Evolutionary conservation across 1,140 invertebrate genomes (phyloP).

Genomic region (Sinonovacula constricta): DNA sequence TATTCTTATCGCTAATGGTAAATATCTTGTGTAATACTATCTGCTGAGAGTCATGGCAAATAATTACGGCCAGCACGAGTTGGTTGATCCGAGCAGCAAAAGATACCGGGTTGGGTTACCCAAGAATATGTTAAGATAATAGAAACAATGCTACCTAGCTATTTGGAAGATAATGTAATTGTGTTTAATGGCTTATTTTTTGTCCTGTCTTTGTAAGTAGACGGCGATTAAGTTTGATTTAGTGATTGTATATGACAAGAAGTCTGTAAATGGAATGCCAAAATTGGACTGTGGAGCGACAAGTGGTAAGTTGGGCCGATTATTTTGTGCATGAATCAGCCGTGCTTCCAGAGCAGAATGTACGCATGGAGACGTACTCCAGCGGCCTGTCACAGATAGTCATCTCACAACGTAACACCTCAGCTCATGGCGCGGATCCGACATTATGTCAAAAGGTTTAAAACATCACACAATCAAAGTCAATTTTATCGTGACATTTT

Average conservation of each 20-base stretch:
- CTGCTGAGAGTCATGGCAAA: conserved; percentile 26
- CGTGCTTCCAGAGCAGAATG: too few relatives aligned
- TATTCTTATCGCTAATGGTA: conserved; percentile 54
- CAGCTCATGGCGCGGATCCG: too few relatives aligned
- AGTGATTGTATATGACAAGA: neutral
- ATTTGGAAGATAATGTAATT: neutral
- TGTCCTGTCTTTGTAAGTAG: neutral
- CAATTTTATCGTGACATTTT: too few relatives aligned
- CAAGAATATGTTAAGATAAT: conserved; percentile 16
- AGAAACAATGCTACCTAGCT: neutral
- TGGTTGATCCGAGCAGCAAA: conserved; percentile 35
- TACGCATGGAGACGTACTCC: too few relatives aligned
- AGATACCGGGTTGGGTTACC: conserved; percentile 30
- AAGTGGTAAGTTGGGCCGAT: too few relatives aligned
- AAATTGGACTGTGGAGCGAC: too few relatives aligned
- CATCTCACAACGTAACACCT: too few relatives aligned
- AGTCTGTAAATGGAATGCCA: neutral
- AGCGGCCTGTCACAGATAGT: too few relatives aligned
- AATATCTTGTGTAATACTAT: conserved; percentile 52
- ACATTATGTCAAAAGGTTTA: too few relatives aligned
- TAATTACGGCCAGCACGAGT: conserved; percentile 22
- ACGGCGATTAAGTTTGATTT: neutral
- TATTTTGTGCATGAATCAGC: too few relatives aligned
- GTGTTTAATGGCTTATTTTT: neutral
- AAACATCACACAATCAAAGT: too few relatives aligned